Percentiles rank a stretch among this genome's conserved stretches.
Evolutionary conservation across 2,888 invertebrate species (phyloP).

Genomic region (Amorpha juglandis): DNA sequence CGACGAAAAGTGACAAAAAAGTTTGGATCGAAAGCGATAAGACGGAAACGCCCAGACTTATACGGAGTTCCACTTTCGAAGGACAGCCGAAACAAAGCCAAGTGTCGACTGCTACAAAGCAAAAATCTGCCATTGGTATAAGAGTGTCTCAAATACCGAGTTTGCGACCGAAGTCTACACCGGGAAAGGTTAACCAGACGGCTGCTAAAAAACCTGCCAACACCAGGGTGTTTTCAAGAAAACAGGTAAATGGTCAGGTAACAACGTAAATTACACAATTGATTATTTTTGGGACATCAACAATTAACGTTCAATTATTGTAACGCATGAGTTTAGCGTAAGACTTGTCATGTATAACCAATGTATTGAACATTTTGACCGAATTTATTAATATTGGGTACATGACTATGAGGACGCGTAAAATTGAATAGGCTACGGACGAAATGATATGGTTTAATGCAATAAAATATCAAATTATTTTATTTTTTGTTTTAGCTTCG

Average conservation of each 20-base stretch:
- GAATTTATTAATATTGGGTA: constrained; percentile 16
- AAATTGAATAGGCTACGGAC: constrained; percentile 1
- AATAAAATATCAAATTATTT: background rate
- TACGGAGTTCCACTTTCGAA: constrained; percentile 87
- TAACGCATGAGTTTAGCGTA: constrained; percentile 22
- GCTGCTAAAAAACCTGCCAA: constrained; percentile 55
- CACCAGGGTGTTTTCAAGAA: constrained; percentile 63
- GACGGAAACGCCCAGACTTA: constrained; percentile 72
- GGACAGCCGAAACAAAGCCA: constrained; percentile 74
- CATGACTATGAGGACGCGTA: constrained; percentile 13
- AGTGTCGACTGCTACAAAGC: constrained; percentile 69
- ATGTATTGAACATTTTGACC: constrained; percentile 7
- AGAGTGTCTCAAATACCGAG: constrained; percentile 77
- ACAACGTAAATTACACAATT: constrained; percentile 47
- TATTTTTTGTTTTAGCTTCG: constrained; percentile 14
- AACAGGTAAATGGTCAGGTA: constrained; percentile 59
- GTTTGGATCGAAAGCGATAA: constrained; percentile 84
- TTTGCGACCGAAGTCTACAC: constrained; percentile 61
- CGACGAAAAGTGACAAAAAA: constrained; percentile 83
- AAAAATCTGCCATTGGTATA: constrained; percentile 77
- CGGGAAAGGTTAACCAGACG: constrained; percentile 48
- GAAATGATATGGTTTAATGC: background rate
- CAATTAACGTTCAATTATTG: constrained; percentile 22
- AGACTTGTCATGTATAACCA: constrained; percentile 18
- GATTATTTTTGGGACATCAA: constrained; percentile 13